These are phyloP conservation scores for Cerceris ruficornis DNA, from an alignment of 2,888 invertebrate species.

Conservation along the genomic window DNA sequence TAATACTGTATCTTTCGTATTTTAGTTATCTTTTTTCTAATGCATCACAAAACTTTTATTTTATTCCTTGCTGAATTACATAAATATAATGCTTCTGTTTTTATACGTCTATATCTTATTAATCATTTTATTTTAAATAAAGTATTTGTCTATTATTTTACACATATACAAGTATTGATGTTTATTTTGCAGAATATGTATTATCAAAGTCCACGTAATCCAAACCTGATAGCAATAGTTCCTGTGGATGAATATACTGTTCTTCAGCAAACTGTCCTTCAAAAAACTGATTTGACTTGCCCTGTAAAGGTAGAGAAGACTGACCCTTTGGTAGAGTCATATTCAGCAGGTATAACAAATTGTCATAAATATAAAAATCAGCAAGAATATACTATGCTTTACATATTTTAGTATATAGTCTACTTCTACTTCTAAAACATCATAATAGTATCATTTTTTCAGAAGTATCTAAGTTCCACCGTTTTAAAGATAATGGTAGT, in stretches of 20 bases:
- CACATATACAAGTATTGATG: not conserved
- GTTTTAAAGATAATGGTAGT: constrained; percentile 82
- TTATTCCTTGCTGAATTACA: too few relatives aligned
- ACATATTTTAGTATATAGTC: not conserved
- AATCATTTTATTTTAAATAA: not conserved
- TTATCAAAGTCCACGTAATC: constrained; percentile 77
- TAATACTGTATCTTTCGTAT: too few relatives aligned
- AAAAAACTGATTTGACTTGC: constrained; percentile 49
- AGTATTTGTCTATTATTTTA: not conserved
- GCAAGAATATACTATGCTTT: not conserved
- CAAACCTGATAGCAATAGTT: constrained; percentile 83
- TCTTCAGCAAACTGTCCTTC: constrained; percentile 59
- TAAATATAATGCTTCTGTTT: too few relatives aligned
- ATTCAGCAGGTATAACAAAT: constrained; percentile 45
- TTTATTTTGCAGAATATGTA: constrained; percentile 70
- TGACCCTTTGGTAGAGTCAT: constrained; percentile 37
- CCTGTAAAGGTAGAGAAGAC: constrained; percentile 46
- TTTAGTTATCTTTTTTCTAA: too few relatives aligned
- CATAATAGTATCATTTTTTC: constrained; percentile 35
- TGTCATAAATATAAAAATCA: not conserved
- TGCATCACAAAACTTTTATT: too few relatives aligned
- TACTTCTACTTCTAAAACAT: not conserved
- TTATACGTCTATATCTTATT: too few relatives aligned
- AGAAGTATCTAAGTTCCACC: constrained; percentile 82
- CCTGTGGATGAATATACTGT: constrained; percentile 78